These are phyloP conservation scores for Thera obeliscata DNA, from an alignment of 2,888 invertebrate species.

Conservation along the genomic window DNA sequence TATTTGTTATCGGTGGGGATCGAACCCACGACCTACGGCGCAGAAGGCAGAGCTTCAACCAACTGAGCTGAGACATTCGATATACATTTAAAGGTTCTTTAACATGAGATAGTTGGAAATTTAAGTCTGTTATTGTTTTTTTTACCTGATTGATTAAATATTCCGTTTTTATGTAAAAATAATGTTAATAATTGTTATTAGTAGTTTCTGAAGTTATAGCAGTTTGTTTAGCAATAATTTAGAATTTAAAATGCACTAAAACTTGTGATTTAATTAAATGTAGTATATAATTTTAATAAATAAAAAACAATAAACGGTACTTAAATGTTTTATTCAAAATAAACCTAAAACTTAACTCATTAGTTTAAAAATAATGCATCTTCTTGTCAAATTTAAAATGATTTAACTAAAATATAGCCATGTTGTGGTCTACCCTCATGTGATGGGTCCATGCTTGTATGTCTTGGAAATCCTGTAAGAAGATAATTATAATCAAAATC, in stretches of 20 bases:
- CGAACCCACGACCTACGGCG: too few relatives aligned
- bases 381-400: conserved; percentile 5
- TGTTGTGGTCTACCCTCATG: conserved; percentile 60
- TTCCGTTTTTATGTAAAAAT: too few relatives aligned
- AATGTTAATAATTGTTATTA: too few relatives aligned
- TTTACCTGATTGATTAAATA: too few relatives aligned
- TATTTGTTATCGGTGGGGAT: too few relatives aligned
- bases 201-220: too few relatives aligned
- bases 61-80: too few relatives aligned
- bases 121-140: too few relatives aligned
- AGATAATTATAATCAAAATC: neutral
- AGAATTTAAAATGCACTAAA: conserved; percentile 1
- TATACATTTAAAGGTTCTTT: too few relatives aligned
- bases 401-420: conserved; percentile 41
- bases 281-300: neutral
- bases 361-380: conserved; percentile 17
- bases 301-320: neutral
- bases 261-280: conserved; percentile 3
- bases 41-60: too few relatives aligned
- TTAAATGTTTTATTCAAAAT: conserved; percentile 18
- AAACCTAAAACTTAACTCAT: conserved; percentile 29
- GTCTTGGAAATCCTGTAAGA: conserved; percentile 69
- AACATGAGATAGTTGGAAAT: too few relatives aligned
- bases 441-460: conserved; percentile 70
- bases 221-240: neutral